A percentile compares a stretch with the other conserved stretches of the same genome.
Conservation (phyloP, 1,140 invertebrate genomes). For the Euschistus heros region DNA sequence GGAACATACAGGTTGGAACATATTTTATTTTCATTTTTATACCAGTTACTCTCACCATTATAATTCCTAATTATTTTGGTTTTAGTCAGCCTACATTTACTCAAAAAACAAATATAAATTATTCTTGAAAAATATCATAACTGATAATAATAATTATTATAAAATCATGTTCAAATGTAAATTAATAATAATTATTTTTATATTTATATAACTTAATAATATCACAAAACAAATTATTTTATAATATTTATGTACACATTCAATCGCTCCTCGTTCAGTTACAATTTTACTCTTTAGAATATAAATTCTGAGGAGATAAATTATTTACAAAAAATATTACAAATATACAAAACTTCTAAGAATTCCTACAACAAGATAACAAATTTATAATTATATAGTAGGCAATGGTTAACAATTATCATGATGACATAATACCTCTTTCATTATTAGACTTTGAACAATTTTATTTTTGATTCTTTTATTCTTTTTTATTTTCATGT, state of each 20-base stretch:
- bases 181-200: not conserved
- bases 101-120: not conserved
- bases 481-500: not conserved
- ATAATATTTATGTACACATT: not conserved
- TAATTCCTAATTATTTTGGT: not conserved
- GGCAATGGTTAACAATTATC: conserved; percentile 3
- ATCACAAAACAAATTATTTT: not conserved
- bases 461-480: not conserved
- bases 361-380: not conserved
- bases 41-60: not conserved
- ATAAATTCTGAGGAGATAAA: not conserved
- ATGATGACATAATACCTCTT: not conserved
- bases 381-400: not conserved
- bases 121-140: not conserved
- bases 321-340: conserved; percentile 1
- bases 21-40: not conserved
- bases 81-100: not conserved
- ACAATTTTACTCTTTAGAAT: not conserved
- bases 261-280: not conserved
- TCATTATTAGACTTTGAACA: not conserved
- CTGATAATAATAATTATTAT: not conserved
- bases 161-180: not conserved
- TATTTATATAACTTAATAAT: not conserved
- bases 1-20: too few species aligned
- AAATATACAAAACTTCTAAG: not conserved